Evolutionary conservation across 2,113 vertebrate genomes (phyloP).

Genomic region (Passer domesticus): DNA sequence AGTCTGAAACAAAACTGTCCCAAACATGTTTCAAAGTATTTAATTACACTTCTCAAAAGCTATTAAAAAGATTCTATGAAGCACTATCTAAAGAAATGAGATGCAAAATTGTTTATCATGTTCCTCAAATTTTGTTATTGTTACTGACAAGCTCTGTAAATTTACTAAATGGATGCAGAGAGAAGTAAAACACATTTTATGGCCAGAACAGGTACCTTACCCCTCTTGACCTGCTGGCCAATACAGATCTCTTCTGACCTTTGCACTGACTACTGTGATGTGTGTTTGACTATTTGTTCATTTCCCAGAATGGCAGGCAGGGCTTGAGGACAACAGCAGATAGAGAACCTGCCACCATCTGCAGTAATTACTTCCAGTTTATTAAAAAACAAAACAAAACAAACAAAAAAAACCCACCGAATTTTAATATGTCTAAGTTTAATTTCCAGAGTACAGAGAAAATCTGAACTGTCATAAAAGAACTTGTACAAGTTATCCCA

Average conservation of each 20-base stretch:
- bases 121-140: neutral
- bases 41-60: neutral
- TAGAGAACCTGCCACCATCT: neutral
- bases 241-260: neutral
- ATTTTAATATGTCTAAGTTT: neutral
- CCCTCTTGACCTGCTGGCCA: neutral
- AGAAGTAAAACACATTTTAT: neutral
- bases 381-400: neutral
- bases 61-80: neutral
- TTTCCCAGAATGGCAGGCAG: neutral
- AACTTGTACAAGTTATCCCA: neutral
- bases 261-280: neutral
- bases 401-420: neutral
- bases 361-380: neutral
- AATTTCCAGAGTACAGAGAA: neutral
- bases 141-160: neutral
- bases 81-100: neutral
- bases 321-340: neutral
- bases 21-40: neutral
- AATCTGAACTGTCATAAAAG: neutral
- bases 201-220: neutral
- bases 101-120: neutral
- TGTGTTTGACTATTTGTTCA: neutral
- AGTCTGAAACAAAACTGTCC: neutral
- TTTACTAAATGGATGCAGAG: neutral